Conservation (phyloP, 2,797 vertebrate species). For the Acanthurus leucopareius region DNA sequence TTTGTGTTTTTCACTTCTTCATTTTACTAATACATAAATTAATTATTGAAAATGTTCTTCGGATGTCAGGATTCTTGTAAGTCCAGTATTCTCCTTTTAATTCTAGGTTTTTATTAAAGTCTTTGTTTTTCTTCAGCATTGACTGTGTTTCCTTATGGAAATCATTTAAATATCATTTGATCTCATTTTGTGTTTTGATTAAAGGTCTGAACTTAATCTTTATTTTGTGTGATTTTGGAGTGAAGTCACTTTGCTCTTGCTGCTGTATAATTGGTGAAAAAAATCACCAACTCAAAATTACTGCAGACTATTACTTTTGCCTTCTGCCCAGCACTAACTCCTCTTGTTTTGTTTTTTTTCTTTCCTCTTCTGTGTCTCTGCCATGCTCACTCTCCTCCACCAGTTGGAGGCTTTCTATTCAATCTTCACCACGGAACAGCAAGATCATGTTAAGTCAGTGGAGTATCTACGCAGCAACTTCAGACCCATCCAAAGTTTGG, state of each 20-base stretch:
- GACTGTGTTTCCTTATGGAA: too few relatives aligned
- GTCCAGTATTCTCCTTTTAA: constrained; percentile 1
- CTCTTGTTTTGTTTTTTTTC: background rate
- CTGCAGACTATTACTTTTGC: background rate
- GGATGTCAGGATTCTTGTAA: background rate
- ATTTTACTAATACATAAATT: background rate
- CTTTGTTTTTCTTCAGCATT: constrained; percentile 27
- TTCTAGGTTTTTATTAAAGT: background rate
- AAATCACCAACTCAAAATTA: background rate
- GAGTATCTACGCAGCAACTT: constrained; percentile 98
- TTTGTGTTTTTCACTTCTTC: too few relatives aligned
- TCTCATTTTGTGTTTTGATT: too few relatives aligned
- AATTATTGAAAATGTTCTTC: background rate
- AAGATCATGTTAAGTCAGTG: constrained; percentile 97
- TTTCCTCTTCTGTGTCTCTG: constrained; percentile 2
- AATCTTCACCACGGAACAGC: constrained; percentile 98
- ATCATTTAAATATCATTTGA: too few relatives aligned
- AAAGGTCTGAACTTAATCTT: constrained; percentile 10
- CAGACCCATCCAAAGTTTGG: constrained; percentile 91
- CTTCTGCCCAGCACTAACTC: constrained; percentile 15
- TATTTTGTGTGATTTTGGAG: background rate
- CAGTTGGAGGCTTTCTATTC: constrained; percentile 98
- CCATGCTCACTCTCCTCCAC: constrained; percentile 4
- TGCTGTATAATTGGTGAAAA: background rate
- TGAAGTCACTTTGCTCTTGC: background rate